Percentiles rank a stretch among this genome's conserved stretches.
phyloP scores from a whole-genome alignment of 2,797 vertebrate species.

The Sarcoramphus papa region DNA sequence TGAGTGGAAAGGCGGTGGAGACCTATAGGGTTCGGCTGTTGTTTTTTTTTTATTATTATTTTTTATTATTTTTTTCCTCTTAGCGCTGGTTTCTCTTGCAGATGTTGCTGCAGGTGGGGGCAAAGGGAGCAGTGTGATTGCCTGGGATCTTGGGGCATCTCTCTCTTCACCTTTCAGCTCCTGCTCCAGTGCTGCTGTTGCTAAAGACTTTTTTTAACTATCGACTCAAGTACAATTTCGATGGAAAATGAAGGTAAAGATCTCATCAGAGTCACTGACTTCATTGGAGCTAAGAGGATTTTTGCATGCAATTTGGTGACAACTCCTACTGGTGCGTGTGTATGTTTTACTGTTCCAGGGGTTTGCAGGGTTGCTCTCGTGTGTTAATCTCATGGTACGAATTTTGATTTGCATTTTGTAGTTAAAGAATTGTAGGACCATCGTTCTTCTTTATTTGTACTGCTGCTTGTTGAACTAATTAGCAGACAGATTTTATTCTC shows the following conservation, averaged over 20 bases:
- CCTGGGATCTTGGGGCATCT: slow-evolving; percentile 70
- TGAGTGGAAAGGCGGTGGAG: neutral
- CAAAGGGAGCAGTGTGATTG: slow-evolving; percentile 70
- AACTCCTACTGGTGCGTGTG: slow-evolving; percentile 22
- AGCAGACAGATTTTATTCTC: neutral
- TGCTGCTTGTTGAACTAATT: neutral
- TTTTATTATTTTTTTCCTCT: neutral
- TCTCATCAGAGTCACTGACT: slow-evolving; percentile 33
- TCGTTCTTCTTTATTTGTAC: neutral
- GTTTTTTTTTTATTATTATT: neutral
- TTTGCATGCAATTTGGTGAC: slow-evolving; percentile 52
- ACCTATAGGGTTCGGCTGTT: fast-evolving
- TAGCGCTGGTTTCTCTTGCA: slow-evolving; percentile 71
- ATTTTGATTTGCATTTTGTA: neutral
- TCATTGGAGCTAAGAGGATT: slow-evolving; percentile 58
- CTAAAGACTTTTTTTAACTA: slow-evolving; percentile 70
- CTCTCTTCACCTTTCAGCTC: slow-evolving; percentile 48
- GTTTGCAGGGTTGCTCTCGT: neutral
- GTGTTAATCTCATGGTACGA: neutral
- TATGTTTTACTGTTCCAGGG: neutral
- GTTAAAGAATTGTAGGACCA: neutral
- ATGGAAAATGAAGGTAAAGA: slow-evolving; percentile 84
- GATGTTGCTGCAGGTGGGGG: slow-evolving; percentile 73
- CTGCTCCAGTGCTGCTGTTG: slow-evolving; percentile 63
- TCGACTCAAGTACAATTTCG: slow-evolving; percentile 71